Conservation (phyloP, 1,140 invertebrate species). For the Calephelis virginiensis region DNA sequence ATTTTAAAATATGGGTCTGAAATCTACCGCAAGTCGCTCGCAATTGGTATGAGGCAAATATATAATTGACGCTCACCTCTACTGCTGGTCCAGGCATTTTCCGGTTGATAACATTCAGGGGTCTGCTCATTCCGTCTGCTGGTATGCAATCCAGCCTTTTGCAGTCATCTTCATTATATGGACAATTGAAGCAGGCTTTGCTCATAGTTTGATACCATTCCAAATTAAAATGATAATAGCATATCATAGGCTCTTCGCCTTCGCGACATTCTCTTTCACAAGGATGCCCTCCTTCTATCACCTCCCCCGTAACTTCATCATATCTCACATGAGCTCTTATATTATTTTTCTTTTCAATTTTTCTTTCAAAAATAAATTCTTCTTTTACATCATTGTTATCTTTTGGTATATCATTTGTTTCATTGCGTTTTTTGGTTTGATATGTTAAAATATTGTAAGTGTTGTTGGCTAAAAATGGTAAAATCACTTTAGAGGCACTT, state of each 20-base stretch:
- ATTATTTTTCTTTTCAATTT: conserved; percentile 41
- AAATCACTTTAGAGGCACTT: conserved; percentile 59
- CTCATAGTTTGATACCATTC: conserved; percentile 91
- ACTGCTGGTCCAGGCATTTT: conserved; percentile 92
- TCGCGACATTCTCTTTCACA: conserved; percentile 75
- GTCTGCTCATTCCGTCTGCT: conserved; percentile 87
- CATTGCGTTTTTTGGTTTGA: conserved; percentile 34
- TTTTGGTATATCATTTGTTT: conserved; percentile 26
- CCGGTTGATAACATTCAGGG: conserved; percentile 89
- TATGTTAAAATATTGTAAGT: conserved; percentile 37
- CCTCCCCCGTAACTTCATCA: conserved; percentile 64
- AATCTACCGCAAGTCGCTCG: too few relatives aligned
- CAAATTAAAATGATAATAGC: conserved; percentile 84
- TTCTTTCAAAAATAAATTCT: conserved; percentile 28
- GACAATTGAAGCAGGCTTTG: conserved; percentile 93
- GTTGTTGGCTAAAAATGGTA: conserved; percentile 41
- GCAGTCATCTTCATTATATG: conserved; percentile 87
- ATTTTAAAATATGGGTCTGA: too few relatives aligned
- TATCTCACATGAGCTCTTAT: conserved; percentile 55
- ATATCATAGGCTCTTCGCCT: conserved; percentile 80
- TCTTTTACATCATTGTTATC: conserved; percentile 27
- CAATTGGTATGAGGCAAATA: too few relatives aligned
- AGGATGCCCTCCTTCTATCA: conserved; percentile 65
- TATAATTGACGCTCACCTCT: conserved; percentile 79
- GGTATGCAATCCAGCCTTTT: conserved; percentile 87